Evolutionary conservation across 2,888 invertebrate species (phyloP).

Genomic region (Piscicola geometra): DNA sequence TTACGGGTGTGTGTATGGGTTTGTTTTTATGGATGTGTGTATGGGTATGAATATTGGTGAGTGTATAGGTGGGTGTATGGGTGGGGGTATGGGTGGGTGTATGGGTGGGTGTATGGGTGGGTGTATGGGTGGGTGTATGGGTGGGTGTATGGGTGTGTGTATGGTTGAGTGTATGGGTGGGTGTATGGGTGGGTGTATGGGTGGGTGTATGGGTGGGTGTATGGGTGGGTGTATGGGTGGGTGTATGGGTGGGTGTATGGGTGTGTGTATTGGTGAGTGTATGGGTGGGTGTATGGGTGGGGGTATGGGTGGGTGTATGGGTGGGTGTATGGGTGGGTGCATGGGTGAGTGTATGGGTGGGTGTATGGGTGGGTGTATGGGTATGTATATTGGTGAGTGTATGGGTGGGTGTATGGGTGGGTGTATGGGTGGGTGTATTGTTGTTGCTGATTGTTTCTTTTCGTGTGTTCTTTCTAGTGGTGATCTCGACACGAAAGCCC

Average conservation of each 20-base stretch:
- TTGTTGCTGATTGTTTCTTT: neutral
- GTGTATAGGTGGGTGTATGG: slow-evolving; percentile 8
- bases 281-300: slow-evolving; percentile 4
- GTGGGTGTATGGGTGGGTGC: slow-evolving; percentile 4
- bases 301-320: slow-evolving; percentile 4
- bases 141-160: slow-evolving; percentile 8
- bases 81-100: slow-evolving; percentile 5
- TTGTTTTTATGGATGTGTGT: slow-evolving; percentile 3
- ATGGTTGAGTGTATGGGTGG: neutral
- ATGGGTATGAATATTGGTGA: neutral
- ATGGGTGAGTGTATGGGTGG: slow-evolving; percentile 1
- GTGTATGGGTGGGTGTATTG: slow-evolving; percentile 3
- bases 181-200: neutral
- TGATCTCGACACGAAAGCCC: no score
- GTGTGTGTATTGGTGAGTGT: slow-evolving; percentile 12
- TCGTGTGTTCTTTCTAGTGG: no score
- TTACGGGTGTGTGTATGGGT: slow-evolving; percentile 8
- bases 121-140: slow-evolving; percentile 7
- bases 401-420: slow-evolving; percentile 4
- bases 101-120: slow-evolving; percentile 4
- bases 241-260: neutral
- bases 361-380: slow-evolving; percentile 1
- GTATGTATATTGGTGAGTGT: slow-evolving; percentile 4
- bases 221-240: neutral
- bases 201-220: slow-evolving; percentile 2